These are phyloP conservation scores for Portunus trituberculatus DNA, from an alignment of 1,140 invertebrate species.

Conservation along the genomic window DNA sequence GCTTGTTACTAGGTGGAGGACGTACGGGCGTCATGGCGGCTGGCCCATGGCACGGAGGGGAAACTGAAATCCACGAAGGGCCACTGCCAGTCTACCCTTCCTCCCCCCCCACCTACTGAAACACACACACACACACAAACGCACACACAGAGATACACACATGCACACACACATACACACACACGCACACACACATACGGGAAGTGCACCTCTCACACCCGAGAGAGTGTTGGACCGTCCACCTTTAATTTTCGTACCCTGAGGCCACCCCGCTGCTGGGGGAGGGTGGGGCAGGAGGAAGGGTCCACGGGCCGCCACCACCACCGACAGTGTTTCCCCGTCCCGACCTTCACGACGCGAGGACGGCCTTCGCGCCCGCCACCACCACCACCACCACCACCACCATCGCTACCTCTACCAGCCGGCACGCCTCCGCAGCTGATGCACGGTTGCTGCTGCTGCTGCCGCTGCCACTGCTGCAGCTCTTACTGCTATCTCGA, in stretches of 20 bases:
- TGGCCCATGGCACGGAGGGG: neutral
- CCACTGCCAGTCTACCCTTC: neutral
- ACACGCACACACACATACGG: too few relatives aligned
- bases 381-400: neutral
- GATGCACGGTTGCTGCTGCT: neutral
- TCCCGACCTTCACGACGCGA: neutral
- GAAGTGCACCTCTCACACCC: neutral
- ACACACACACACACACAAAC: conserved; percentile 27
- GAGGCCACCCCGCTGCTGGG: conserved; percentile 53
- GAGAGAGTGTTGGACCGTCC: conserved; percentile 37
- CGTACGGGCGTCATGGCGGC: neutral
- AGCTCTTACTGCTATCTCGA: neutral
- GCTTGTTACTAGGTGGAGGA: conserved; percentile 54
- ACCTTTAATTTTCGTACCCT: conserved; percentile 70
- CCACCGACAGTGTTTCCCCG: neutral
- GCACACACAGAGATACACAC: too few relatives aligned
- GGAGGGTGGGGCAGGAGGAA: neutral
- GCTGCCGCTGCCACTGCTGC: too few relatives aligned
- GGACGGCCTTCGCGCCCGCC: neutral
- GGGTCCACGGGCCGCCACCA: neutral
- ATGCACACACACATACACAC: too few relatives aligned
- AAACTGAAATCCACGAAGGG: too few relatives aligned
- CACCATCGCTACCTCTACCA: neutral
- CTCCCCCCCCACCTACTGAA: conserved; percentile 1
- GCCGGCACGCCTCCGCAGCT: neutral